Conservation (phyloP, 2,113 vertebrate genomes). For the Salvelinus alpinus region DNA sequence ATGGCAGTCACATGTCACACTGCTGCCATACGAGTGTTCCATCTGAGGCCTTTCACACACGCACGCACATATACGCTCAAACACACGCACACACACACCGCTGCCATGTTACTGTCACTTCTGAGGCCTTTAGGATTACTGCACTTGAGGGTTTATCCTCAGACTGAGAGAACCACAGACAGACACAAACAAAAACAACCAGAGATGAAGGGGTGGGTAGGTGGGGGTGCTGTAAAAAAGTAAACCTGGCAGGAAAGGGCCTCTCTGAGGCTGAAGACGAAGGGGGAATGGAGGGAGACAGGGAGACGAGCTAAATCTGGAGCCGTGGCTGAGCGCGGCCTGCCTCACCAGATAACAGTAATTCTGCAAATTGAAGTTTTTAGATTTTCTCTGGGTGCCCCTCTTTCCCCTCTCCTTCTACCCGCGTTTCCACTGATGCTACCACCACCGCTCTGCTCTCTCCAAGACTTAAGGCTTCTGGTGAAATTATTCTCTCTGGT, state of each 20-base stretch:
- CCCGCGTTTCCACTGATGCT: neutral
- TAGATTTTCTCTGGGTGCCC: constrained; percentile 12
- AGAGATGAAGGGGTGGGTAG: constrained; percentile 18
- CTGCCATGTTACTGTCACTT: constrained; percentile 19
- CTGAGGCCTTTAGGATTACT: constrained; percentile 40
- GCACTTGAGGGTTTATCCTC: constrained; percentile 10
- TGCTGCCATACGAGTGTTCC: constrained; percentile 23
- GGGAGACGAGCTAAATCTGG: constrained; percentile 52
- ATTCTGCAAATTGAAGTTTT: constrained; percentile 74
- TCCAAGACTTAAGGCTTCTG: neutral
- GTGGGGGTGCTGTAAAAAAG: neutral
- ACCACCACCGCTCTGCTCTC: neutral
- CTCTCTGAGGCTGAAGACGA: constrained; percentile 31
- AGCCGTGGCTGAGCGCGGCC: constrained; percentile 47
- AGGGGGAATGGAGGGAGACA: constrained; percentile 10
- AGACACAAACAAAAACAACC: constrained; percentile 19
- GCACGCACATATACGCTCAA: too few species aligned
- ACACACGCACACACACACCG: too few species aligned
- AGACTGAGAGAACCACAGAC: constrained; percentile 9
- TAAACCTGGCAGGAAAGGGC: constrained; percentile 1
- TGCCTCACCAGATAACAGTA: constrained; percentile 72
- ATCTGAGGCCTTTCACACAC: too few species aligned
- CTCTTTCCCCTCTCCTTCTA: constrained; percentile 7
- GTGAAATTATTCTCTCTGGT: constrained; percentile 21
- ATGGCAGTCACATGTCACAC: constrained; percentile 45